Conservation (phyloP, 2,797 vertebrate genomes). For the Mormyrops attenuatus region DNA sequence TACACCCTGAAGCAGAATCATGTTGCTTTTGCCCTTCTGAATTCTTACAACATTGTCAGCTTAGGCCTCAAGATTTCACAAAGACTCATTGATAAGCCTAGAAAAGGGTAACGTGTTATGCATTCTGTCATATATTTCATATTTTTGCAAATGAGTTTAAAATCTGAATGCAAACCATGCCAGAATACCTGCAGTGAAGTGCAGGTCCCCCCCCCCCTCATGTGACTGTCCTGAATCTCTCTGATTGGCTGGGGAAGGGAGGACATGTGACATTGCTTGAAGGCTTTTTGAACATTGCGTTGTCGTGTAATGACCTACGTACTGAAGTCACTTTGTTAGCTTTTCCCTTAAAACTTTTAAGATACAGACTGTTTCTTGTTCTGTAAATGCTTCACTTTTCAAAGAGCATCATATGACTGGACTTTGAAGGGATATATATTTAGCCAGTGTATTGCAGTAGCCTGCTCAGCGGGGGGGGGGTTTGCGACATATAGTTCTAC, state of each 20-base stretch:
- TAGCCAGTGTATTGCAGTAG: not conserved
- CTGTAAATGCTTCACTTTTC: not conserved
- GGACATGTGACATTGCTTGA: conserved; percentile 68
- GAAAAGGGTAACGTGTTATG: not conserved
- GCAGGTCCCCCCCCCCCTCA: conserved; percentile 33
- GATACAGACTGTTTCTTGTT: not conserved
- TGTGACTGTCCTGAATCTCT: conserved; percentile 51
- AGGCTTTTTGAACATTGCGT: conserved; percentile 20
- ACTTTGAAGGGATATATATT: not conserved
- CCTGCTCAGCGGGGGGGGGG: not conserved
- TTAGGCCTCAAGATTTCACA: not conserved
- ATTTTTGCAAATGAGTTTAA: not conserved
- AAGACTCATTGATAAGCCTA: not conserved
- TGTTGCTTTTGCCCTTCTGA: not conserved
- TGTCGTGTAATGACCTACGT: not conserved
- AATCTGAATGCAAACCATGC: not conserved
- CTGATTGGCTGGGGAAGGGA: conserved; percentile 47
- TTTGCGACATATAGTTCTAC: not conserved
- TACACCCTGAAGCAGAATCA: not conserved
- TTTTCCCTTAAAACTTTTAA: not conserved
- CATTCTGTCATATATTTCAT: not conserved
- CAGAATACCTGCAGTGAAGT: not conserved
- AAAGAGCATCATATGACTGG: conserved; percentile 3
- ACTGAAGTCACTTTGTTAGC: not conserved
- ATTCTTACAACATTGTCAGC: not conserved